Percentiles rank a stretch among this genome's conserved stretches.
Conservation (phyloP, 2,797 vertebrate genomes). For the Amniataba percoides region DNA sequence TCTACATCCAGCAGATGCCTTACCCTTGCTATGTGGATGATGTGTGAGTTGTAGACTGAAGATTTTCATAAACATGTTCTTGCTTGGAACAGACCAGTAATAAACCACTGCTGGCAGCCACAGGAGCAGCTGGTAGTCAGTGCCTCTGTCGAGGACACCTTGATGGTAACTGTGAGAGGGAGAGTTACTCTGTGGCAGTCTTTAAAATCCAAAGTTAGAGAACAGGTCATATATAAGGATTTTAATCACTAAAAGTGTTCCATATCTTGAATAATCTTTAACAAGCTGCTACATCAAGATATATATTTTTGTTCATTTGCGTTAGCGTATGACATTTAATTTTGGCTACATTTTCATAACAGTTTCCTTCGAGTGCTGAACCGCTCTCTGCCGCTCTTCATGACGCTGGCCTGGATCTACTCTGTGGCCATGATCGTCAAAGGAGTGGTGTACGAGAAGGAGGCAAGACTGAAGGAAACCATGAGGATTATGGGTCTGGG, state of each 20-base stretch:
- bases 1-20: slow-evolving; percentile 95
- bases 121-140: background rate
- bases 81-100: background rate
- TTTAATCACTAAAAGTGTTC: background rate
- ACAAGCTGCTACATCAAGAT: background rate
- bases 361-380: slow-evolving; percentile 93
- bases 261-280: background rate
- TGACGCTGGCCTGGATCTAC: slow-evolving; percentile 95
- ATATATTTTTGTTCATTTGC: background rate
- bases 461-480: slow-evolving; percentile 91
- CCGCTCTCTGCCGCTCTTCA: slow-evolving; percentile 92
- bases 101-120: background rate
- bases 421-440: slow-evolving; percentile 95
- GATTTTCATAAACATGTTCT: background rate
- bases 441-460: slow-evolving; percentile 93
- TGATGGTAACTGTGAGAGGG: background rate
- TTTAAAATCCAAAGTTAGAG: background rate
- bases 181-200: background rate
- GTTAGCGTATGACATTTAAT: background rate
- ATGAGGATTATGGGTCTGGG: slow-evolving; percentile 94
- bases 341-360: background rate
- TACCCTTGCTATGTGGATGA: slow-evolving; percentile 94
- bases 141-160: background rate
- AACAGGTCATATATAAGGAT: background rate
- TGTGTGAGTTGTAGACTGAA: slow-evolving; percentile 82